These are phyloP conservation scores for Hypotaenidia philippensis DNA, from an alignment of 2,797 vertebrate species.

Conservation along the genomic window DNA sequence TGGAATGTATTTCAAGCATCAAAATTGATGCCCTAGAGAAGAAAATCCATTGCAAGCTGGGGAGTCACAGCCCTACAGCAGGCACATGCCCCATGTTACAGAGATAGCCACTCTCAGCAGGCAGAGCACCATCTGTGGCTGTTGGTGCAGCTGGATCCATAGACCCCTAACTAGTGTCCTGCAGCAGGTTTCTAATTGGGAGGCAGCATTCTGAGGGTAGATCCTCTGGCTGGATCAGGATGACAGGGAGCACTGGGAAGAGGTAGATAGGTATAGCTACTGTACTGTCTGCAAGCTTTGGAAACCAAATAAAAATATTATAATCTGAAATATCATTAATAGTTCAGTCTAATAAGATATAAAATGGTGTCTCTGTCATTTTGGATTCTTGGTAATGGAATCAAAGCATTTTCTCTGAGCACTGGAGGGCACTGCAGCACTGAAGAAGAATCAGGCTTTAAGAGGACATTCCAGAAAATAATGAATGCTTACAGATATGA, in stretches of 20 bases:
- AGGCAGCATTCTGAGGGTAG: background rate
- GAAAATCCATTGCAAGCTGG: background rate
- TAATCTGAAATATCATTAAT: background rate
- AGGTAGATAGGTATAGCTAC: background rate
- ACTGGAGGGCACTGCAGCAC: slow-evolving; percentile 76
- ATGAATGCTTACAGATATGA: background rate
- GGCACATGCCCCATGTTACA: background rate
- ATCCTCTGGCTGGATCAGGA: background rate
- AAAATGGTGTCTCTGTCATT: slow-evolving; percentile 73
- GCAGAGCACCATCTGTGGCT: background rate
- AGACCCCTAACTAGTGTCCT: background rate
- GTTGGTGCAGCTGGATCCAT: background rate
- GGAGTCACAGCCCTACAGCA: background rate
- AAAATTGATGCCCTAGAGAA: background rate
- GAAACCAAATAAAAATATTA: background rate
- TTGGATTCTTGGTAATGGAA: slow-evolving; percentile 19
- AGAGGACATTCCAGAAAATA: background rate
- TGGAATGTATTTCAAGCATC: background rate
- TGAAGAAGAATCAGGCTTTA: background rate
- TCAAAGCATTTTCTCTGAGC: background rate
- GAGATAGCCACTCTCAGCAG: background rate
- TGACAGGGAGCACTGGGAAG: background rate
- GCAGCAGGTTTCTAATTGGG: background rate
- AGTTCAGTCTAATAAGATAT: background rate
- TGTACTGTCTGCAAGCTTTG: background rate